Base-by-base conservation (phyloP, 2,113 vertebrate genomes). In the Panthera uncia region DNA sequence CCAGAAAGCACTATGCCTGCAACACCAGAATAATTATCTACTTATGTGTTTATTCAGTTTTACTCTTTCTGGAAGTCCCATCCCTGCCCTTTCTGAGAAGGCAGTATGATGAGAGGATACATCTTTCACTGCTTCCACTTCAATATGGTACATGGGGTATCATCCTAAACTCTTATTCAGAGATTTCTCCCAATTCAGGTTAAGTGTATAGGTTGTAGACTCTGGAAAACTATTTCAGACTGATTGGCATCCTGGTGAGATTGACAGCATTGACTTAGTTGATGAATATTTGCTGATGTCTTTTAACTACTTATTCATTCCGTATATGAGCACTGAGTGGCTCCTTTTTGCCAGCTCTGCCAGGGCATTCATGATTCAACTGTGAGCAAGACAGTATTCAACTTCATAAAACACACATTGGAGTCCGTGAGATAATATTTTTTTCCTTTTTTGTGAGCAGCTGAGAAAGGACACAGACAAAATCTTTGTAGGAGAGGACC, bases 391-490 rank as follows among this genome's bases (percentile, higher is more conserved):
- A 85, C 61, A 63, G 66, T 82, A 55, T 83, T 88, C 15, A 73
- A 88, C 33, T 78, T 68, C 57, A 74, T 68, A 71, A 95, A 89
- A 13, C 50, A 89, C 57, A 71, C 12, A 89, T 27, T 93, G 23
- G n/a, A 71, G 3, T 69, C 5, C 11, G 16, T 84, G 25, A 89
- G 31, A n/a, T 3, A 95, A 45, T 76, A 55, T 76, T 27, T 61
- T 19, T 57, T 86, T 21, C 25, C 4, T 66, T 84, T 81, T 23
- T 50, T 45, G 21, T 55, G 16, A 88, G 76, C 31, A 61, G 33
- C 7, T 82, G 38, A 61, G 33, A 29, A 94, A 82, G 5, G 21
- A 71, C 19, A 36, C 21, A 33, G 52, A 86, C 41, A 73, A 80
- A 18, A 48, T 45, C 36, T 81, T 48, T 33, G 4, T 27, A 91